Base-by-base conservation (phyloP, 2,888 invertebrate genomes). In the Athripsodes cinereus region DNA sequence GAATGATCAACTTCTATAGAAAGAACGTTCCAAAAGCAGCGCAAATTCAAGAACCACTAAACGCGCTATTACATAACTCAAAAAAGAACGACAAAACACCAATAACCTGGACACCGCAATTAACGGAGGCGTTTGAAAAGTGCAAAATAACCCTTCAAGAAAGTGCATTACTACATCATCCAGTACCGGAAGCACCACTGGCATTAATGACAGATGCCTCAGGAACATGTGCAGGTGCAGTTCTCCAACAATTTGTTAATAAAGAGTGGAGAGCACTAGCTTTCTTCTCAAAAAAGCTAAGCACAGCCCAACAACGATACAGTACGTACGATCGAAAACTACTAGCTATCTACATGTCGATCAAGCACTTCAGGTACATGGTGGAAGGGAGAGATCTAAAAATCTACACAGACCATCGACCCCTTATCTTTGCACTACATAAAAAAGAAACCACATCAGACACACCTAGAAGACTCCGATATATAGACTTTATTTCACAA, bases 381-480 rank as follows among this genome's bases (percentile, higher is more conserved):
- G 49, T 66, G 20, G 64, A 66, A n/a, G 54, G 47, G 6, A 46
- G 61, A 34, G 26, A 53, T 2, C 2, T 64, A 2, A 59, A 44
- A 1, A 40, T 66, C 5, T 65, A 54, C 20, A 66, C 65, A 0
- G 66, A 67, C 22, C 66, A 66, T 49, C 62, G 63, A 35, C 66
- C 67, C 1, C 56, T 66, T 18, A 60, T 55, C 1, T 62, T 50
- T 21, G 63, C 64, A 6, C 20, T 54, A 5, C 20, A 19, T 18
- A 54, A 54, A 19, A 46, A 54, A 26, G 20, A 11, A 19, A 5
- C 21, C 48, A 2, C 13, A 16, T 8, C 2, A 3, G 13, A 16
- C 16, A 40, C 40, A 3, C 40, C 40, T n/a, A 40, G 40, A 16
- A 13, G 16, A 13, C 16, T 40, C 5, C 13, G 40, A 13, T 16